phyloP scores from a whole-genome alignment of 2,113 vertebrate genomes.

The Oxygymnocypris stewartii region DNA sequence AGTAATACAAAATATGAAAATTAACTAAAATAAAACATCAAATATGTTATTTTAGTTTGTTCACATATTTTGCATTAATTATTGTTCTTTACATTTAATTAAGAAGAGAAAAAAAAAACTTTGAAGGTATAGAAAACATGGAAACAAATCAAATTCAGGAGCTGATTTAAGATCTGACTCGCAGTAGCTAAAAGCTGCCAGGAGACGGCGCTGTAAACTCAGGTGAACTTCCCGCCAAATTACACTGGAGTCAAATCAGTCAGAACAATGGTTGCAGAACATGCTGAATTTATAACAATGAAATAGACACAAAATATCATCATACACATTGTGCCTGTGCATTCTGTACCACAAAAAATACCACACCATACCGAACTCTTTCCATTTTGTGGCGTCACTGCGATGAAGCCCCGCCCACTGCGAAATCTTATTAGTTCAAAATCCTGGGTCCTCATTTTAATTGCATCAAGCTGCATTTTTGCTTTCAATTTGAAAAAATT shows the following conservation, averaged over 20 bases:
- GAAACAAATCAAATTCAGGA: not conserved
- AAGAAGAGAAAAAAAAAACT: not conserved
- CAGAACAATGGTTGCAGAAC: no score
- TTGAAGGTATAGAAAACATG: not conserved
- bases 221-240: not conserved
- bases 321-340: not conserved
- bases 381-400: no score
- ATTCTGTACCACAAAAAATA: not conserved
- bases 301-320: not conserved
- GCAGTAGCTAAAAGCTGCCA: not conserved
- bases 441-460: no score
- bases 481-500: no score
- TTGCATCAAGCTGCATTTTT: no score
- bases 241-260: not conserved
- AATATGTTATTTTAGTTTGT: no score
- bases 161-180: not conserved
- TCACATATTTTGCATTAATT: no score
- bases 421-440: not conserved
- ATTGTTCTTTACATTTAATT: not conserved
- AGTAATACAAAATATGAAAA: no score
- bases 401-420: not conserved
- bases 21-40: no score
- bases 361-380: not conserved
- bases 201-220: not conserved
- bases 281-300: not conserved